A percentile compares a stretch with the other conserved stretches of the same genome.
These are phyloP conservation scores for Drosophila monieri DNA, from an alignment of 2,888 invertebrate species.

Conservation along the genomic window DNA sequence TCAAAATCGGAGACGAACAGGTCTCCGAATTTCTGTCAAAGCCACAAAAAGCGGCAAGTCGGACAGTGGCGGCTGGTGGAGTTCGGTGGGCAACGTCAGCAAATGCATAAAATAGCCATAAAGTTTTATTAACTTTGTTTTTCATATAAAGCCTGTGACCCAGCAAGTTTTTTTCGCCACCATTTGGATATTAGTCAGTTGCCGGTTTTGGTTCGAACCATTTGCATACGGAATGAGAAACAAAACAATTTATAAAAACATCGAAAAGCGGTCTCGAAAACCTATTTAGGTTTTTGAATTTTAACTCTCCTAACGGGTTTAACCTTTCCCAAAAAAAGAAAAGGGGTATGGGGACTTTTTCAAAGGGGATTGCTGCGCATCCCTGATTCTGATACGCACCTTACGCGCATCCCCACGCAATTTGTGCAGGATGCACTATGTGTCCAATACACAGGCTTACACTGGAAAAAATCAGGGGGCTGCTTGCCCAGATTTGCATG, in stretches of 20 bases:
- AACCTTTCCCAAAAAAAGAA: slow-evolving; percentile 62
- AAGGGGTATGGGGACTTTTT: not conserved
- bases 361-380: slow-evolving; percentile 51
- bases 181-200: slow-evolving; percentile 33
- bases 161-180: slow-evolving; percentile 40
- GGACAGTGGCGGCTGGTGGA: not conserved
- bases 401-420: slow-evolving; percentile 44
- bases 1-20: slow-evolving; percentile 19
- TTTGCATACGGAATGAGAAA: slow-evolving; percentile 39
- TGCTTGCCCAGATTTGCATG: not conserved
- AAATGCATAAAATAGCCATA: slow-evolving; percentile 68
- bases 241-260: slow-evolving; percentile 21
- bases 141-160: slow-evolving; percentile 30
- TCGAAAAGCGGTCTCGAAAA: not conserved
- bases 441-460: slow-evolving; percentile 6
- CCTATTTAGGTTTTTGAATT: slow-evolving; percentile 7
- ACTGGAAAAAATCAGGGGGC: slow-evolving; percentile 3
- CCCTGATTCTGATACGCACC: slow-evolving; percentile 30
- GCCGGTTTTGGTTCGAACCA: slow-evolving; percentile 35
- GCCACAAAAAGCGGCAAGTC: slow-evolving; percentile 22
- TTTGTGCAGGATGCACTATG: slow-evolving; percentile 10
- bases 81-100: slow-evolving; percentile 21
- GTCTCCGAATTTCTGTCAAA: slow-evolving; percentile 55
- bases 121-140: slow-evolving; percentile 41
- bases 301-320: slow-evolving; percentile 46